Evolutionary conservation across 2,113 vertebrate genomes (phyloP).

Genomic region (Pyxicephalus adspersus): DNA sequence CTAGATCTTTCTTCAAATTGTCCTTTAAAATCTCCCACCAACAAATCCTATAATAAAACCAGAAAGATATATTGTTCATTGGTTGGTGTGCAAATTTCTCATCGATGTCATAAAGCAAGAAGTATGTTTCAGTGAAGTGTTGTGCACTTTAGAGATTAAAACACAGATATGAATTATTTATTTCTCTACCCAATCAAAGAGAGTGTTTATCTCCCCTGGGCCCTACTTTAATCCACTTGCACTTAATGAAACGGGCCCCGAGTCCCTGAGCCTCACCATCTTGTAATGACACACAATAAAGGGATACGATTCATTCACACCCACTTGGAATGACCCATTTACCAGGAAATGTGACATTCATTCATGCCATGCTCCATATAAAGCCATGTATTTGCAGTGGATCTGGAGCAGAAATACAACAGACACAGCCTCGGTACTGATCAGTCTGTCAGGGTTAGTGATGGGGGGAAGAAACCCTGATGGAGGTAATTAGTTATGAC

Average conservation of each 20-base stretch:
- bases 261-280: constrained; percentile 1
- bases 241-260: constrained; percentile 22
- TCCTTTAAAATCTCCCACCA: background rate
- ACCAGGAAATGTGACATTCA: constrained; percentile 12
- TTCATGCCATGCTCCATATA: background rate
- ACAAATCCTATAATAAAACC: constrained; percentile 8
- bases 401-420: background rate
- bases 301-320: background rate
- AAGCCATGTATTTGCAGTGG: background rate
- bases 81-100: background rate
- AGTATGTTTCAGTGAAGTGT: background rate
- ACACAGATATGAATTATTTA: constrained; percentile 28
- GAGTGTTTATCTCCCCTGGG: constrained; percentile 34
- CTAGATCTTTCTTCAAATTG: no score
- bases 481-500: constrained; percentile 55
- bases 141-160: constrained; percentile 34
- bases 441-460: background rate
- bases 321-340: constrained; percentile 33
- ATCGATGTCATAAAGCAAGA: background rate
- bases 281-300: background rate
- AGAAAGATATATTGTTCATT: background rate
- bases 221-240: constrained; percentile 17
- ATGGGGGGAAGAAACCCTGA: background rate
- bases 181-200: constrained; percentile 12
- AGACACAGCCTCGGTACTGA: background rate